A percentile compares a stretch with the other conserved stretches of the same genome.
Evolutionary conservation across 2,113 vertebrate genomes (phyloP).

Genomic region (Ibidorhyncha struthersii): DNA sequence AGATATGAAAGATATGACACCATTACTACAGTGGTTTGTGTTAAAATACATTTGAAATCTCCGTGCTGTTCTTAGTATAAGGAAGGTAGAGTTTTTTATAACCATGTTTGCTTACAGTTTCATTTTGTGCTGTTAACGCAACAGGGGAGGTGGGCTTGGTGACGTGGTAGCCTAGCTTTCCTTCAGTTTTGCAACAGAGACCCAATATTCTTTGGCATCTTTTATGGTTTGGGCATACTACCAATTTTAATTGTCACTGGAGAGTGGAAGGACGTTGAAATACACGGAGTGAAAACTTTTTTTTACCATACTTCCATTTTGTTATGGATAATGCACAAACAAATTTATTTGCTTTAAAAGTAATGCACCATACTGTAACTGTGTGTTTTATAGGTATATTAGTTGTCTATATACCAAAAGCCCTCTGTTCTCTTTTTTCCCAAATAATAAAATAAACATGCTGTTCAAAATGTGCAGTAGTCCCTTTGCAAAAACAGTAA

Average conservation of each 20-base stretch:
- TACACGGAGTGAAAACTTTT: background rate
- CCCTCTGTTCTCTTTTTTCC: background rate
- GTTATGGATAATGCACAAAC: background rate
- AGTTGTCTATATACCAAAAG: background rate
- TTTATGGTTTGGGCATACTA: background rate
- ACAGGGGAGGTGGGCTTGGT: background rate
- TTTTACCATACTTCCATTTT: background rate
- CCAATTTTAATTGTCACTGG: background rate
- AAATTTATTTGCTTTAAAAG: background rate
- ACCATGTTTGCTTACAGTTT: background rate
- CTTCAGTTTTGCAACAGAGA: background rate
- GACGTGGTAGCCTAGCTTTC: background rate
- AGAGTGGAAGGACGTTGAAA: background rate
- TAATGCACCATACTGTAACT: background rate
- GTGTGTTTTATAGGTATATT: background rate
- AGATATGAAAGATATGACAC: background rate
- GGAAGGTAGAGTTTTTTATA: background rate
- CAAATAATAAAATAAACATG: background rate
- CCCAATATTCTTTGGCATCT: background rate
- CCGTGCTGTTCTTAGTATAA: background rate
- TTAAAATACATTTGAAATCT: background rate
- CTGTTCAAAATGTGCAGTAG: background rate
- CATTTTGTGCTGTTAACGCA: background rate
- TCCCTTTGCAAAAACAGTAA: background rate
- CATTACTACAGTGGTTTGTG: fast-evolving